Base-by-base conservation (phyloP, 2,888 invertebrate species). In the Nineta flava region DNA sequence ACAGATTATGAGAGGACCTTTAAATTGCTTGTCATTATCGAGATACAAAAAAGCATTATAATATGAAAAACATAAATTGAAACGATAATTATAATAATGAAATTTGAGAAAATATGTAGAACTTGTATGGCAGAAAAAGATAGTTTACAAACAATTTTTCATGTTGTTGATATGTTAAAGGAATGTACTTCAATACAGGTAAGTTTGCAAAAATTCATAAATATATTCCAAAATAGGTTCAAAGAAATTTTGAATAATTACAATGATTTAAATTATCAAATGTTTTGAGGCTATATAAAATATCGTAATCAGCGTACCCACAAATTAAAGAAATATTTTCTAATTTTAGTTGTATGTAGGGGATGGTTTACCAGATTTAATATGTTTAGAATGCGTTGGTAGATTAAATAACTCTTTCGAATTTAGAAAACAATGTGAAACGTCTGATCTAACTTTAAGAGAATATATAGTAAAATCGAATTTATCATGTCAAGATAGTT, bases 111-210 rank as follows among this genome's bases (percentile, higher is more conserved):
- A 53, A 57, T 72, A 48, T 75, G 75, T 55, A 63, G 74, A 51
- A 66, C 71, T 54, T 75, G 75, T 58, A 60, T 75, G 57, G 52
- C 56, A 51, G 55, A 63, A 60, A 53, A 62, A 59, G 35, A 62
- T 56, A 57, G 62, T 15, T 62, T 72, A 60, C 60, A 62, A 55
- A 64, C 71, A 2, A 55, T 66, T 50, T 58, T 62, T 41, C 59
- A 59, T n/a, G 4, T 13, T 38, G 5, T 15, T 13, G 38, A 38
- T 5, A n/a, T 15, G 9, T 38, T 38, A 12, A 38, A 38, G 9
- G 38, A 38, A 15, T 38, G 38, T 38, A 38, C 38, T 38, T 38
- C 38, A 13, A 2, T 38, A 4, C 38, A 38, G 38, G 38, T 38
- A 38, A 38, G 15, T 38, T 12, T 13, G 6, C 7, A 26, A 26